phyloP scores from a whole-genome alignment of 37 sponge, comb jelly and placozoan genomes.

The Spongia lamella region DNA sequence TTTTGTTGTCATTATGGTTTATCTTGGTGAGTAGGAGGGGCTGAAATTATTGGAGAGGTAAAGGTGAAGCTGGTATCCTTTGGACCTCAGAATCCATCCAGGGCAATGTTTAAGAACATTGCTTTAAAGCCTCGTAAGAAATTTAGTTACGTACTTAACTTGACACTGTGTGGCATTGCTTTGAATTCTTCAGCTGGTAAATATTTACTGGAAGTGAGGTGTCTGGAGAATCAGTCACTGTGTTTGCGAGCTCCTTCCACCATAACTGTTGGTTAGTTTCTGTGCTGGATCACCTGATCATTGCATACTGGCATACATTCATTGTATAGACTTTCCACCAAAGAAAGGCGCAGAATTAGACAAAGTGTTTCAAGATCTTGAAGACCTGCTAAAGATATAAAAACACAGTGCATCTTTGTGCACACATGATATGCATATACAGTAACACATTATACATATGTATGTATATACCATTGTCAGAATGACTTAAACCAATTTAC shows the following conservation, averaged over 20 bases:
- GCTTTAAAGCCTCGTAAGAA: constrained; percentile 53
- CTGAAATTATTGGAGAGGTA: constrained; percentile 37
- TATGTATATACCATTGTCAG: not conserved
- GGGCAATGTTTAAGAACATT: constrained; percentile 58
- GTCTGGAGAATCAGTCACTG: constrained; percentile 33
- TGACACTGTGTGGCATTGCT: too few relatives aligned
- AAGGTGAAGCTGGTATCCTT: constrained; percentile 26
- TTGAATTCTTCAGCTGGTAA: constrained; percentile 62
- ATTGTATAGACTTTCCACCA: constrained; percentile 40
- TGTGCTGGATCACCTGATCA: not conserved
- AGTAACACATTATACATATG: not conserved
- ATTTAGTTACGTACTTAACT: not conserved
- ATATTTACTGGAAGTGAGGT: constrained; percentile 60
- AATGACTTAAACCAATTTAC: too few relatives aligned
- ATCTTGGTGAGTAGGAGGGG: constrained; percentile 26
- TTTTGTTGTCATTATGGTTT: too few relatives aligned
- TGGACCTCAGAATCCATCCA: constrained; percentile 57
- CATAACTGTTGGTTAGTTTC: constrained; percentile 59
- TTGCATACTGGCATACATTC: not conserved
- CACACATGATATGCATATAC: not conserved
- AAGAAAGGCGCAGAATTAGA: constrained; percentile 67
- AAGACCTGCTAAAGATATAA: constrained; percentile 65
- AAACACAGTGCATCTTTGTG: not conserved
- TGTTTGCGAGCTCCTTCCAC: constrained; percentile 30
- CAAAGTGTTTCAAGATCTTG: constrained; percentile 68